These are phyloP conservation scores for Calosoma granatense DNA, from an alignment of 1,140 invertebrate species.

Conservation along the genomic window DNA sequence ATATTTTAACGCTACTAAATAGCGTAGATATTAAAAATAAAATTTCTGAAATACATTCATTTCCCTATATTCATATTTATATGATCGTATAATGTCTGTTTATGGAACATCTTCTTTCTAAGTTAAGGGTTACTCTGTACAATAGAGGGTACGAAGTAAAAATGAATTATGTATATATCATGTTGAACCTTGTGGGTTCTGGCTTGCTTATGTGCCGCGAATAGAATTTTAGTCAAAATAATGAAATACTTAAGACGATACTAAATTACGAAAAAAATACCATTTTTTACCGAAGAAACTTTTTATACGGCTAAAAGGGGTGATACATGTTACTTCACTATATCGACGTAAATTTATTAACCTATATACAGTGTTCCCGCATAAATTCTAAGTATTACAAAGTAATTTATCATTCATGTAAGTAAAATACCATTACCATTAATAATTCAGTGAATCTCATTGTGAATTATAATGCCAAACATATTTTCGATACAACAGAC, in stretches of 20 bases:
- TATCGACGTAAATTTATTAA: not conserved
- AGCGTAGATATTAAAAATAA: too few relatives aligned
- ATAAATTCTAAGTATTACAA: too few relatives aligned
- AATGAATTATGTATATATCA: slow-evolving; percentile 7
- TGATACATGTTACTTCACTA: not conserved
- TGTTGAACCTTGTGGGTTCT: not conserved
- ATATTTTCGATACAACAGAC: too few relatives aligned
- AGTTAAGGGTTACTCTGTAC: not conserved
- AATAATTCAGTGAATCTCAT: too few relatives aligned
- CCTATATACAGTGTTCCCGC: not conserved
- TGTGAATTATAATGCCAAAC: too few relatives aligned
- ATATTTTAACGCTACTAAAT: too few relatives aligned
- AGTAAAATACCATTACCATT: too few relatives aligned
- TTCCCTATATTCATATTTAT: too few relatives aligned
- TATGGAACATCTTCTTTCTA: too few relatives aligned
- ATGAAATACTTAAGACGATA: slow-evolving; percentile 5
- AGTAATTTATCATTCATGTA: too few relatives aligned
- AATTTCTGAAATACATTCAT: too few relatives aligned
- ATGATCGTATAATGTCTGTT: not conserved
- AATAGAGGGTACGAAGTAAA: not conserved
- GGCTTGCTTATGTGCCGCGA: not conserved
- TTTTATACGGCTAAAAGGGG: not conserved
- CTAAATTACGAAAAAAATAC: not conserved
- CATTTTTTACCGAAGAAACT: not conserved
- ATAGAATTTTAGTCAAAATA: slow-evolving; percentile 2